A percentile compares a stretch with the other conserved stretches of the same genome.
Conservation (phyloP, 2,888 invertebrate genomes). For the Nemotelus nigrinus region DNA sequence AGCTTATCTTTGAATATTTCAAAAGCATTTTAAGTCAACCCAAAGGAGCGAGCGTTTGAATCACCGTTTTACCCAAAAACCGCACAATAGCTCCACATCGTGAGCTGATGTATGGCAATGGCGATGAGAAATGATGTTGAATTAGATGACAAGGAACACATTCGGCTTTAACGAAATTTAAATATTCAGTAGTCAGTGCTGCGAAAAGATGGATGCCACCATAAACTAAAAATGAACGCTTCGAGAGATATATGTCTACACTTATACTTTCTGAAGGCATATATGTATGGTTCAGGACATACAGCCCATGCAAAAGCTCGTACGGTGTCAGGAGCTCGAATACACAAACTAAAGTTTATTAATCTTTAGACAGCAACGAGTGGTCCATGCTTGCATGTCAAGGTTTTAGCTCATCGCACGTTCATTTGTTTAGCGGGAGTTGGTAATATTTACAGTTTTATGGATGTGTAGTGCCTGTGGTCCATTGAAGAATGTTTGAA, state of each 20-base stretch:
- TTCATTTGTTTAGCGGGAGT: too few species aligned
- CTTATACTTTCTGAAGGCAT: not conserved
- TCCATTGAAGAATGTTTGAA: not conserved
- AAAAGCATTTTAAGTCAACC: slow-evolving; percentile 34
- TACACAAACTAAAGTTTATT: slow-evolving; percentile 20
- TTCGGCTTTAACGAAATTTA: slow-evolving; percentile 47
- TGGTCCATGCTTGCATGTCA: slow-evolving; percentile 7
- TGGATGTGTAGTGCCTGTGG: too few species aligned
- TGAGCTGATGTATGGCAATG: not conserved
- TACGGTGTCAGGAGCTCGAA: not conserved
- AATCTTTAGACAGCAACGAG: slow-evolving; percentile 24
- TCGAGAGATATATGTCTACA: slow-evolving; percentile 31
- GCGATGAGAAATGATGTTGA: slow-evolving; percentile 40
- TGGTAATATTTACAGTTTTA: too few species aligned
- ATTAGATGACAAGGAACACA: slow-evolving; percentile 44
- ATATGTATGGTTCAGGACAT: not conserved
- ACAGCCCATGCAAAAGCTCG: not conserved
- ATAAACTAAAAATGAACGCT: slow-evolving; percentile 46
- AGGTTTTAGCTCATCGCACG: not conserved
- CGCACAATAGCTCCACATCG: not conserved
- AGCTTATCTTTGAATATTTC: slow-evolving; percentile 34
- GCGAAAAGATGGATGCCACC: slow-evolving; percentile 43
- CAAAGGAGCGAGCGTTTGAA: not conserved
- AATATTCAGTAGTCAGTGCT: slow-evolving; percentile 43
- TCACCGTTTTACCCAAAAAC: too few species aligned